Percentiles rank a stretch among this genome's conserved stretches.
Evolutionary conservation across 2,113 vertebrate species (phyloP).

Genomic region (Cyphomyrus discorhynchus): DNA sequence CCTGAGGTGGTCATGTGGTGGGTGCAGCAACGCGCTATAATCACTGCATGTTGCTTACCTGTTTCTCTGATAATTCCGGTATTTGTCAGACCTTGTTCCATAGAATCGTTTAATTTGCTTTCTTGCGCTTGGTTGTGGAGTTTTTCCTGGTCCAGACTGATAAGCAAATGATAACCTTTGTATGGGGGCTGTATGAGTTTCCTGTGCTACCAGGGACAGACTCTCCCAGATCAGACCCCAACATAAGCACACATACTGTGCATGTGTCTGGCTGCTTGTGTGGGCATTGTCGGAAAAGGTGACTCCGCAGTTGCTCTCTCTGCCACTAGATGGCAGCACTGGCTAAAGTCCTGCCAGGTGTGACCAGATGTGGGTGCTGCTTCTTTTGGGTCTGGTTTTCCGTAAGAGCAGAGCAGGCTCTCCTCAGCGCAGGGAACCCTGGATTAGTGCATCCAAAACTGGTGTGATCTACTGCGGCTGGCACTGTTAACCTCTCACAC

Average conservation of each 20-base stretch:
- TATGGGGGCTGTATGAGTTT: background rate
- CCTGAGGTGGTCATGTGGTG: too few species aligned
- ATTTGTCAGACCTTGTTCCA: background rate
- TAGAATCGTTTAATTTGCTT: background rate
- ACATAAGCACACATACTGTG: background rate
- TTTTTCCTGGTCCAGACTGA: background rate
- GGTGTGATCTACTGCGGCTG: background rate
- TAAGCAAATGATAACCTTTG: background rate
- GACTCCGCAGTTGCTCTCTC: background rate
- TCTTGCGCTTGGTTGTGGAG: background rate
- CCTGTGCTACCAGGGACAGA: background rate
- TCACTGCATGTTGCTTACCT: too few species aligned
- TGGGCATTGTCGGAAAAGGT: background rate
- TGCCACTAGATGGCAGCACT: constrained; percentile 49
- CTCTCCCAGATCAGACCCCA: background rate
- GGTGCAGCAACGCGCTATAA: too few species aligned
- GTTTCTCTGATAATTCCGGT: background rate
- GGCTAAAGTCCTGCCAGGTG: constrained; percentile 22
- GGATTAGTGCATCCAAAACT: background rate
- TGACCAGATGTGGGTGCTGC: background rate
- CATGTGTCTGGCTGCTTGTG: background rate
- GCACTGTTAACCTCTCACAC: background rate
- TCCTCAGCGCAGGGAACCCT: background rate
- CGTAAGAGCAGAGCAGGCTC: background rate
- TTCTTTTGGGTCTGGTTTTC: background rate